Conservation (phyloP, 2,113 vertebrate species). For the Eonycteris spelaea region DNA sequence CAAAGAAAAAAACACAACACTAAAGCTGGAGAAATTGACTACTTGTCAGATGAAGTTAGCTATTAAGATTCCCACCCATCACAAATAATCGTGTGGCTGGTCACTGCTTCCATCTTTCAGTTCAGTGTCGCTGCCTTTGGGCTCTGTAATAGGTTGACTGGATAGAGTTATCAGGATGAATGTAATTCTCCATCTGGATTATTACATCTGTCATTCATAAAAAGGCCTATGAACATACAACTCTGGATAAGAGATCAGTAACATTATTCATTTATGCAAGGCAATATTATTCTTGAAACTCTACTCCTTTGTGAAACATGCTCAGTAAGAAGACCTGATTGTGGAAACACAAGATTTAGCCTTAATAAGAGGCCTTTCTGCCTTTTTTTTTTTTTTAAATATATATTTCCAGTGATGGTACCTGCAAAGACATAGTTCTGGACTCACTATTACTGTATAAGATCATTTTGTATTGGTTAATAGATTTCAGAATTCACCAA, state of each 20-base stretch:
- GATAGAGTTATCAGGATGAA: conserved; percentile 41
- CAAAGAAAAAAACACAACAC: not conserved
- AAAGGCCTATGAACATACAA: not conserved
- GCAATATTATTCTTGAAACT: not conserved
- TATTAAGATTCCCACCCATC: not conserved
- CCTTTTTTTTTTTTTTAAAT: not conserved
- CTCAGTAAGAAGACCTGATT: not conserved
- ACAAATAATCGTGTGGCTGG: not conserved
- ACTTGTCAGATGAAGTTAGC: conserved; percentile 37
- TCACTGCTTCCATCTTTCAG: conserved; percentile 23
- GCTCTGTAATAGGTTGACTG: not conserved
- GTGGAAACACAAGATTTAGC: not conserved
- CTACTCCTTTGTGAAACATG: not conserved
- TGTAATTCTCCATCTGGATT: conserved; percentile 11
- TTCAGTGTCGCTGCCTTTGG: not conserved
- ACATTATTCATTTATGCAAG: not conserved
- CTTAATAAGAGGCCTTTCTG: not conserved
- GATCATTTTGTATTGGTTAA: not conserved
- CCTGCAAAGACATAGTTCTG: not conserved
- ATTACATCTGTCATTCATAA: conserved; percentile 20
- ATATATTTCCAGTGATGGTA: not conserved
- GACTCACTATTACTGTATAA: not conserved
- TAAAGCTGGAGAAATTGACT: conserved; percentile 1
- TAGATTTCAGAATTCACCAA: not conserved
- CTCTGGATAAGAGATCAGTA: not conserved